Conservation (phyloP, 2,797 vertebrate genomes). For the Philypnodon macrostomus region DNA sequence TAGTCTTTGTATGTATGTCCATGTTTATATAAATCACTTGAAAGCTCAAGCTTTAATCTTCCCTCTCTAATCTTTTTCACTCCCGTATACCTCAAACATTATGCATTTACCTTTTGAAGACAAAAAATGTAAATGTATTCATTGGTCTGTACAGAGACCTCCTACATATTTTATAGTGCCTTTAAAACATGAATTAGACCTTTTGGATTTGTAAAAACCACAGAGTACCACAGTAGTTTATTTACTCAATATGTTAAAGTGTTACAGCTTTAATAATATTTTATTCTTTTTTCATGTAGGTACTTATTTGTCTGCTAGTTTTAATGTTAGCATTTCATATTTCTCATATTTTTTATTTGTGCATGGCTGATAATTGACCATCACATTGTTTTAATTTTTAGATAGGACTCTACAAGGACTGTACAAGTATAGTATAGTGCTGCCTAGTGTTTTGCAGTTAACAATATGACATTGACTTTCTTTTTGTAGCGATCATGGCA, state of each 20-base stretch:
- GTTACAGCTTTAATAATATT: no score
- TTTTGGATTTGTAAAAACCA: neutral
- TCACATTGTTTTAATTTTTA: constrained; percentile 3
- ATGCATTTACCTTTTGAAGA: constrained; percentile 12
- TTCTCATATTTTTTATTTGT: neutral
- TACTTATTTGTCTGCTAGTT: no score
- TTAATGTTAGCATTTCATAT: neutral
- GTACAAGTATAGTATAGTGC: constrained; percentile 7
- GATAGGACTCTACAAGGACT: constrained; percentile 13
- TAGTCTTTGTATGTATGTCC: constrained; percentile 32
- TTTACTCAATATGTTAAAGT: no score
- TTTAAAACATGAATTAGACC: neutral
- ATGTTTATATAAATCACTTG: constrained; percentile 42
- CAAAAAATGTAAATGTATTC: constrained; percentile 9
- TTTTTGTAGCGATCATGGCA: constrained; percentile 91
- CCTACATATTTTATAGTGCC: neutral
- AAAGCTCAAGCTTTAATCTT: constrained; percentile 43
- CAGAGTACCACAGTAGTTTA: no score
- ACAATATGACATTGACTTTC: constrained; percentile 32
- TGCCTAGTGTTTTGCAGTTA: constrained; percentile 29
- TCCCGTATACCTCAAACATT: constrained; percentile 23
- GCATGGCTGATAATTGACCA: neutral
- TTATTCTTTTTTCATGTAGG: no score
- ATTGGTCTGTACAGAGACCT: neutral
- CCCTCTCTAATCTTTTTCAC: constrained; percentile 41